A percentile compares a stretch with the other conserved stretches of the same genome.
phyloP scores from a whole-genome alignment of 2,888 invertebrate species.

The Eupithecia subfuscata region DNA sequence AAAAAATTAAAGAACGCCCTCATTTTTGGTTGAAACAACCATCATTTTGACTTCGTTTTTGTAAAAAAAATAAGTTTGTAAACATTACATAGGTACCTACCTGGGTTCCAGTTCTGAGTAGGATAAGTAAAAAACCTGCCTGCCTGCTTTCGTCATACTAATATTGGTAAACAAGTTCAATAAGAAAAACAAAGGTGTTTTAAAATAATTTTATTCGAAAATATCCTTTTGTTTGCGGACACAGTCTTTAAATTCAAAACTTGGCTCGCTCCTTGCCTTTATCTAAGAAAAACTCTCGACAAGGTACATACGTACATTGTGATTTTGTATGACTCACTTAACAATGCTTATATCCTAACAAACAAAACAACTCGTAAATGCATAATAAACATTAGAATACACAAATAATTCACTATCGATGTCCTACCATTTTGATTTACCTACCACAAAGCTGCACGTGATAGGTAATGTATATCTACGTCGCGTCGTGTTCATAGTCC shows the following conservation, averaged over 20 bases:
- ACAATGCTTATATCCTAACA: background rate
- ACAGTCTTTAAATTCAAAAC: constrained; percentile 5
- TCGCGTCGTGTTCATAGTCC: background rate
- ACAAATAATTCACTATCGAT: background rate
- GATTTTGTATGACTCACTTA: background rate
- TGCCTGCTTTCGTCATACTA: background rate
- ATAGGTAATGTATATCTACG: background rate
- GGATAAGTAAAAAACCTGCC: background rate
- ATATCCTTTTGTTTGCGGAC: constrained; percentile 22
- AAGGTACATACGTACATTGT: constrained; percentile 1
- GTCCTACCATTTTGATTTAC: constrained; percentile 2
- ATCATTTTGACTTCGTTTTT: background rate
- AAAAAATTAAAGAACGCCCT: no score
- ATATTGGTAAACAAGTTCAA: background rate
- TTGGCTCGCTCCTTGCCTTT: constrained; percentile 9
- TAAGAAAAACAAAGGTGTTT: background rate
- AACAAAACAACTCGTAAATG: constrained; percentile 5
- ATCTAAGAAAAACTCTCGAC: constrained; percentile 1
- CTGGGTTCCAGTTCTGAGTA: background rate
- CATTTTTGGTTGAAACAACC: background rate
- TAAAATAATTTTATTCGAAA: constrained; percentile 11
- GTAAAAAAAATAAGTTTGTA: no score
- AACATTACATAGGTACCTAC: no score
- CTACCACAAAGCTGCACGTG: background rate
- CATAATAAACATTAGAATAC: background rate